Evolutionary conservation across 2,797 vertebrate species (phyloP).

Genomic region (Taenioides sp.): DNA sequence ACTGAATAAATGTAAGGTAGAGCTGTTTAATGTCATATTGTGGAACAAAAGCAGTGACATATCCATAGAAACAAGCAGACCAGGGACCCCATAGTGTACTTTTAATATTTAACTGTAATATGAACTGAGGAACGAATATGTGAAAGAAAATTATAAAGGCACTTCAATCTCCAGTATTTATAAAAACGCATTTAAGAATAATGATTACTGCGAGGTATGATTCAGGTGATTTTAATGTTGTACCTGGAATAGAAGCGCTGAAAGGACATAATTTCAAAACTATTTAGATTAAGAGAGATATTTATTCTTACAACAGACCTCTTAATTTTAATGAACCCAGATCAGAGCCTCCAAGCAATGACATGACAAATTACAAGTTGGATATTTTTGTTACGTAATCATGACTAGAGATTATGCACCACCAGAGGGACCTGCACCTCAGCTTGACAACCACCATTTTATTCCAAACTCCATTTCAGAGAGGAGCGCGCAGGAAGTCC

Average conservation of each 20-base stretch:
- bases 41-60: no score
- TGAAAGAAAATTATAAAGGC: no score
- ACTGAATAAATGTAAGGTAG: no score
- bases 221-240: not conserved
- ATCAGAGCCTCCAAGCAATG: not conserved
- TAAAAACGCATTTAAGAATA: not conserved
- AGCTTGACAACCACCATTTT: not conserved
- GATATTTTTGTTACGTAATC: not conserved
- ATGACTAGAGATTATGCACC: not conserved
- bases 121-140: no score
- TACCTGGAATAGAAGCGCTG: not conserved
- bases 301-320: not conserved
- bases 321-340: not conserved
- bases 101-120: no score
- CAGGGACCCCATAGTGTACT: no score
- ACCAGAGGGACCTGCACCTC: not conserved
- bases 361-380: not conserved
- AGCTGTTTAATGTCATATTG: no score
- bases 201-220: not conserved
- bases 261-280: not conserved
- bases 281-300: not conserved
- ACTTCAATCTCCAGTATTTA: no score
- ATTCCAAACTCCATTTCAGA: not conserved
- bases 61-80: no score
- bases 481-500: slow-evolving; percentile 1